Evolutionary conservation across 35 echinoderm and acorn worm genomes (phyloP).

Genomic region (Ophioderma brevispina): DNA sequence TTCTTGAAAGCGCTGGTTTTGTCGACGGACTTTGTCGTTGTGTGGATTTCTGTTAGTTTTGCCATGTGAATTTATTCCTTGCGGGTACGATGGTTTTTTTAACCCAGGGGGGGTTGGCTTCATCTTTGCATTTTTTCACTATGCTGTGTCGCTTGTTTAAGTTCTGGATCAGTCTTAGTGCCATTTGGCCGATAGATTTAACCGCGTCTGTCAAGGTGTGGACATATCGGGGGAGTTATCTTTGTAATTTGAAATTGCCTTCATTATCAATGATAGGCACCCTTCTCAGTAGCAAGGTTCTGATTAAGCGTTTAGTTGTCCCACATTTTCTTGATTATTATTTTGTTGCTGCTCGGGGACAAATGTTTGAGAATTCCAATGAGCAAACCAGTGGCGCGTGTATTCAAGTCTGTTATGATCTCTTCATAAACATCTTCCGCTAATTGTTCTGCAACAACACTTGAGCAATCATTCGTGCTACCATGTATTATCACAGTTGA

Average conservation of each 20-base stretch:
- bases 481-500: slow-evolving; percentile 7
- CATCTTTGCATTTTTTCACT: too few species aligned
- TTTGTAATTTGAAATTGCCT: neutral
- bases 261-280: neutral
- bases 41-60: too few species aligned
- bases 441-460: neutral
- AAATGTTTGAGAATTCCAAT: neutral
- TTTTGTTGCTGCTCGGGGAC: neutral
- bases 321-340: neutral
- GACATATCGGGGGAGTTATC: neutral
- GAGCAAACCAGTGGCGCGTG: neutral
- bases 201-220: neutral
- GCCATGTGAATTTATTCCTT: too few species aligned
- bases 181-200: too few species aligned
- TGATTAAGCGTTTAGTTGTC: neutral
- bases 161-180: too few species aligned
- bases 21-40: too few species aligned
- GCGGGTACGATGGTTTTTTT: too few species aligned
- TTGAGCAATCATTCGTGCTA: slow-evolving; percentile 13
- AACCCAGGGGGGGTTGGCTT: too few species aligned
- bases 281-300: neutral
- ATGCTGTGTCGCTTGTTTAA: too few species aligned
- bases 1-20: too few species aligned
- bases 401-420: neutral
- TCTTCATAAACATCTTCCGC: neutral